Conservation (phyloP, 2,113 vertebrate genomes). For the Argyrosomus japonicus region DNA sequence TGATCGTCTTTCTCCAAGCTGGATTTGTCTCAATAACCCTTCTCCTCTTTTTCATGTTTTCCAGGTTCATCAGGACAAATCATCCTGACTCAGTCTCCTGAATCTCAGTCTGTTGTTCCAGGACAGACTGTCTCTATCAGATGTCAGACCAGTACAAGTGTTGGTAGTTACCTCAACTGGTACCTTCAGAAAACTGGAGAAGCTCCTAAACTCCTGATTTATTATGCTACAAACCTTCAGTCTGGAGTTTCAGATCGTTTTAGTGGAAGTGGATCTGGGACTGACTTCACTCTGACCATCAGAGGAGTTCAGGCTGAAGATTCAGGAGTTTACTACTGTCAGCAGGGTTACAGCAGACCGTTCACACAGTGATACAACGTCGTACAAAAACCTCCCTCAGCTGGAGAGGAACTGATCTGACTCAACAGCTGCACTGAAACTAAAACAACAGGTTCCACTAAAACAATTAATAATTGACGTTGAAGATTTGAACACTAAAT, state of each 20-base stretch:
- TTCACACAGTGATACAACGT: no score
- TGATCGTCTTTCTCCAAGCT: background rate
- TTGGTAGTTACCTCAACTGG: background rate
- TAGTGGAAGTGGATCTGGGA: no score
- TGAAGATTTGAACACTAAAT: background rate
- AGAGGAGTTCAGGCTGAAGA: no score
- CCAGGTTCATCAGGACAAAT: constrained; percentile 43
- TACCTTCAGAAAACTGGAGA: constrained; percentile 32
- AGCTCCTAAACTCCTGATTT: constrained; percentile 26
- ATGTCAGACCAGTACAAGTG: constrained; percentile 22
- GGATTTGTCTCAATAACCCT: background rate
- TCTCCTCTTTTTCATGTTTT: background rate
- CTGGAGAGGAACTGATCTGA: no score
- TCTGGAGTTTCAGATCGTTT: no score
- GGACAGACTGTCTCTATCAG: constrained; percentile 17
- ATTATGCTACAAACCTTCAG: no score
- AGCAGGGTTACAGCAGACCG: no score
- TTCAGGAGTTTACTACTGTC: no score
- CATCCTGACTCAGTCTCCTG: background rate
- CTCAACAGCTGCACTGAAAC: no score
- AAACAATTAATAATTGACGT: background rate
- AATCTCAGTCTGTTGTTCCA: constrained; percentile 6
- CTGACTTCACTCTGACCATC: no score
- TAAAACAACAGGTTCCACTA: background rate
- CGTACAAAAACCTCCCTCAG: no score